Conservation (phyloP, 2,888 invertebrate genomes). For the Chrysina gloriosa region DNA sequence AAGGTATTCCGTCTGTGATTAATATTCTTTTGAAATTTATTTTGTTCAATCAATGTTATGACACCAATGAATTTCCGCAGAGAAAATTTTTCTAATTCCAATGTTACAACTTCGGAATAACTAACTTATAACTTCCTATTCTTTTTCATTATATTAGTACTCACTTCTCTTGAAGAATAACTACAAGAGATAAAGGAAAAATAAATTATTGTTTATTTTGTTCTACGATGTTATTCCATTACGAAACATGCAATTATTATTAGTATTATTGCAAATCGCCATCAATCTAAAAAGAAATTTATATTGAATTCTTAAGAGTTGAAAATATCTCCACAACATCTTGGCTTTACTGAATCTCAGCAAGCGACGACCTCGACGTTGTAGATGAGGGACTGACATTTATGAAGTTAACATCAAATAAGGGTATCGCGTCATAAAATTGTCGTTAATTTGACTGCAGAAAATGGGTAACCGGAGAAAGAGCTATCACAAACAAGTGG, state of each 20-base stretch:
- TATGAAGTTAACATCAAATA: conserved; percentile 33
- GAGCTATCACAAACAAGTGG: conserved; percentile 29
- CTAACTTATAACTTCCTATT: neutral
- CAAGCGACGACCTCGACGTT: neutral
- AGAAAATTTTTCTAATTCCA: neutral
- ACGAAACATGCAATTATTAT: too few species aligned
- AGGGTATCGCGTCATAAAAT: conserved; percentile 33
- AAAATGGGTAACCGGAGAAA: conserved; percentile 16
- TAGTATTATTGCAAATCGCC: too few species aligned
- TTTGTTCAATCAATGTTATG: too few species aligned
- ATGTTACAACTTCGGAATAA: neutral
- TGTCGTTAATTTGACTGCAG: conserved; percentile 35
- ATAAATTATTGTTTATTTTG: neutral
- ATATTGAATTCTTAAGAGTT: too few species aligned
- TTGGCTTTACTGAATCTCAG: too few species aligned
- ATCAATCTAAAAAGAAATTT: too few species aligned
- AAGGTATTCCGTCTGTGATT: too few species aligned
- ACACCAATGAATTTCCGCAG: neutral
- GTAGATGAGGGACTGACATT: conserved; percentile 25
- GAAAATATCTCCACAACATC: too few species aligned
- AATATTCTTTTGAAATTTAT: neutral
- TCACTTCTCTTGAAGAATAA: conserved; percentile 1
- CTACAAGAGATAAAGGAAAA: neutral
- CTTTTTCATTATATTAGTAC: neutral
- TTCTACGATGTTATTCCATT: too few species aligned